Evolutionary conservation across 1,140 invertebrate genomes (phyloP), one percentile per base, ranked within the genome.

Genomic region (Sipha flava): DNA sequence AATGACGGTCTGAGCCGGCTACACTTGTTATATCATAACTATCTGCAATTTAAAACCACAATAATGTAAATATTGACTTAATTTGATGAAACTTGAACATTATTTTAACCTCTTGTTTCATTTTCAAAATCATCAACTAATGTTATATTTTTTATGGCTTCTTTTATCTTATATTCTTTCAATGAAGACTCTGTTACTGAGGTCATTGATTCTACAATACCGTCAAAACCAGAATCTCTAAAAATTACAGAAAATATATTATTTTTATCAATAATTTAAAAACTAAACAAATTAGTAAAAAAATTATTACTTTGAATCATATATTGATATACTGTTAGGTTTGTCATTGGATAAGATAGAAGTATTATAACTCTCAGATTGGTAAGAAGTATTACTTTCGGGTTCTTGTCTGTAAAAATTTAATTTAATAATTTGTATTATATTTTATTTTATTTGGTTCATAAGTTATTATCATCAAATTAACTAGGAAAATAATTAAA

Each of bases 1-100:
- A 72, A 34, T 62, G 54, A 2, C 40, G 34, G 26, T 75, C 23
- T 34, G 62, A 40, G 7, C 6, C 16, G 16, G 52, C 10, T 31
- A 43, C 72, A 70, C 79, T 80, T 16, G 80, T 47, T 23, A 54
- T 29, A 80, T 82, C 80, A 80, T 79, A 80, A 40, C 16, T 80
- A 5, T 81, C 52, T 75, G 49, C 29, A 75, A 81, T 23, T 14
- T 7, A 52, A 54, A 18, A 34, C 21, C 34, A 64, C n/a, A n/a
- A n/a, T n/a, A n/a, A n/a, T n/a, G n/a, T n/a, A n/a, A n/a, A n/a
- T n/a, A n/a, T n/a, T n/a, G n/a, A n/a, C n/a, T n/a, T n/a, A n/a
- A 45, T 6, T 7, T 16, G 0, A 45, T 16, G 0, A 21, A 6
- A 5, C 3, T 45, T 26, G 5, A 43, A n/a, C n/a, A n/a, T n/a